These are phyloP conservation scores for Saturnia japonica DNA, from an alignment of 2,888 invertebrate genomes.

Conservation along the genomic window DNA sequence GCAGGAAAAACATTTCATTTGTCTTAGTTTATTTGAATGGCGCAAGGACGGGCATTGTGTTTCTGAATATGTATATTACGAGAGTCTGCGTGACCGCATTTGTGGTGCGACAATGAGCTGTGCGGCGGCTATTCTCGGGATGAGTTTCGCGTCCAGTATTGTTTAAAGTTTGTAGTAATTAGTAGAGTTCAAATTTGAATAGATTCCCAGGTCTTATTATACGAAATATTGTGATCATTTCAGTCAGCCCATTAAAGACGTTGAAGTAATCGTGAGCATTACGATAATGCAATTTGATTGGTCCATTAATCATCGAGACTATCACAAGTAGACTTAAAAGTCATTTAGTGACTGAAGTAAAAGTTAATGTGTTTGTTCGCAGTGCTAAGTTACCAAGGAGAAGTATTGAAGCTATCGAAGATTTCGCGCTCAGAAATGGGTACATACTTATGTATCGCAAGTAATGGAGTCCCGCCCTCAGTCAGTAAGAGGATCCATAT, in stretches of 20 bases:
- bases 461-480: slow-evolving; percentile 93
- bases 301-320: neutral
- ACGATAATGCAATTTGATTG: neutral
- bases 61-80: slow-evolving; percentile 78
- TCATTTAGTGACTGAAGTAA: neutral
- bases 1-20: slow-evolving; percentile 48
- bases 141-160: slow-evolving; percentile 80
- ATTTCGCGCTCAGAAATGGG: slow-evolving; percentile 95
- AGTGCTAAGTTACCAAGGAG: slow-evolving; percentile 89
- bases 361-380: slow-evolving; percentile 51
- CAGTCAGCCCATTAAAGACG: slow-evolving; percentile 35
- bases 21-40: slow-evolving; percentile 73
- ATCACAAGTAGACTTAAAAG: neutral
- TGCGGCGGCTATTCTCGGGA: slow-evolving; percentile 73
- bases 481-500: slow-evolving; percentile 95
- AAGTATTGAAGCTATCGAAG: slow-evolving; percentile 89
- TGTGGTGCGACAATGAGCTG: slow-evolving; percentile 73
- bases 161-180: slow-evolving; percentile 82
- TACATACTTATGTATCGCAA: slow-evolving; percentile 94
- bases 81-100: slow-evolving; percentile 77
- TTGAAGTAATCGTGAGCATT: neutral
- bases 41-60: slow-evolving; percentile 73
- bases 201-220: slow-evolving; percentile 74
- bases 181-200: slow-evolving; percentile 77
- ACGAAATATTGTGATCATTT: slow-evolving; percentile 38